Percentiles rank a stretch among this genome's conserved stretches.
phyloP scores from a whole-genome alignment of 64 coral and sea anemone genomes.

The Astreopora myriophthalma region DNA sequence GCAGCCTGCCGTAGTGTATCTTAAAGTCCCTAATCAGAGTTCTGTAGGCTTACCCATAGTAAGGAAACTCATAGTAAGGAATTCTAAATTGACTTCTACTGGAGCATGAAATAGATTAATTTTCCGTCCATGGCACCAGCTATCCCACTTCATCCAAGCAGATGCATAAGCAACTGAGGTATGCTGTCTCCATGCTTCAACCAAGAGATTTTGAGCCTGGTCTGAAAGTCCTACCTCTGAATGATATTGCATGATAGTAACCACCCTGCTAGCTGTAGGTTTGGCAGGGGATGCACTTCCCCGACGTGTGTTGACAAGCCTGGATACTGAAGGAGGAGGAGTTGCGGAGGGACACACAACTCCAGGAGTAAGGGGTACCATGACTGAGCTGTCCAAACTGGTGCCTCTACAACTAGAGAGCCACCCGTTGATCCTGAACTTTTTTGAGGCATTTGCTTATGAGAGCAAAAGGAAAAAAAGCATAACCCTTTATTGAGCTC shows the following conservation, averaged over 20 bases:
- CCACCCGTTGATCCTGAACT: neutral
- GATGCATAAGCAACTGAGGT: neutral
- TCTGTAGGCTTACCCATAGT: no score
- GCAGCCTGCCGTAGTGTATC: no score
- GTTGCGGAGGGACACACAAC: neutral
- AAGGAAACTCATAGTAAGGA: neutral
- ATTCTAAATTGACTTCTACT: constrained; percentile 22
- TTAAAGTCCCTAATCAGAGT: no score
- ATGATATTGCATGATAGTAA: neutral
- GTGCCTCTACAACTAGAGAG: no score
- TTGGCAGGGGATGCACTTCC: no score
- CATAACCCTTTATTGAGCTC: neutral
- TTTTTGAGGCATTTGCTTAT: no score
- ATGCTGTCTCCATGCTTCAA: neutral
- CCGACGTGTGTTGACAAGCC: neutral
- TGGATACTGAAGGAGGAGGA: neutral
- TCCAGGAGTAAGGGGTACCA: constrained; percentile 21
- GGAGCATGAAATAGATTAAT: constrained; percentile 31
- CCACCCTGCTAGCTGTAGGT: neutral
- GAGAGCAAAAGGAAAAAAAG: neutral
- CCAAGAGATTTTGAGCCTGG: constrained; percentile 26
- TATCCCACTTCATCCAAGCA: constrained; percentile 23
- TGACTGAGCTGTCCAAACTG: neutral
- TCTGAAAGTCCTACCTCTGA: neutral
- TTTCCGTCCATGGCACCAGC: constrained; percentile 40